These are phyloP conservation scores for Drosophila merina DNA, from an alignment of 2,888 invertebrate species.

Conservation along the genomic window DNA sequence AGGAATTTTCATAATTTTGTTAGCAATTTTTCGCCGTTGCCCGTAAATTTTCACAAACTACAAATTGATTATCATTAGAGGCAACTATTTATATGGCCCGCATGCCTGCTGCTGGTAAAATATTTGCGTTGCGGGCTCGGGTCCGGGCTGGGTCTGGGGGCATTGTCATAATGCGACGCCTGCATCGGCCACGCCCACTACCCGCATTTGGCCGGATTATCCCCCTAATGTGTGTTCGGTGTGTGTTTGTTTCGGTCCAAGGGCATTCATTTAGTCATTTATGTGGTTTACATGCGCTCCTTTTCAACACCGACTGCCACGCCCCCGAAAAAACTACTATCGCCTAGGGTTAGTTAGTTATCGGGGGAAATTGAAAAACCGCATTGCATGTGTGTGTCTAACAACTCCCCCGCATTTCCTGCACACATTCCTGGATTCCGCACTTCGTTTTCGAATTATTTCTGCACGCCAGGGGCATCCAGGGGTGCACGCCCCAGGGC, in stretches of 20 bases:
- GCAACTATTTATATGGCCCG: constrained; percentile 30
- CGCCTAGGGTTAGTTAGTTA: constrained; percentile 29
- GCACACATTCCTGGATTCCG: constrained; percentile 7
- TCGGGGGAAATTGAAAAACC: constrained; percentile 51
- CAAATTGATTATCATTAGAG: constrained; percentile 48
- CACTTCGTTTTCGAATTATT: constrained; percentile 35
- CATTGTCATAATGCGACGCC: constrained; percentile 48
- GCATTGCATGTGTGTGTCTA: constrained; percentile 41
- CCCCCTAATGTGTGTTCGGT: constrained; percentile 22
- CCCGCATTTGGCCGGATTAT: constrained; percentile 22
- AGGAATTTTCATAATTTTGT: constrained; percentile 18
- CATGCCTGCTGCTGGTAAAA: constrained; percentile 22
- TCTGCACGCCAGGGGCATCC: constrained; percentile 22
- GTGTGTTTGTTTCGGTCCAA: constrained; percentile 21
- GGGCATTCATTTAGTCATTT: constrained; percentile 57
- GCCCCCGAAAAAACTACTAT: not conserved
- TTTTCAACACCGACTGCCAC: constrained; percentile 5
- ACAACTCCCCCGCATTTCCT: constrained; percentile 10
- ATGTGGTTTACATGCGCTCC: constrained; percentile 35
- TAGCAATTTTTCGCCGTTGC: not conserved
- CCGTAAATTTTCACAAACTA: constrained; percentile 28
- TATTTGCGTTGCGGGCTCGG: constrained; percentile 24
- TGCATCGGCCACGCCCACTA: constrained; percentile 18
- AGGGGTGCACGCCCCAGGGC: constrained; percentile 13
- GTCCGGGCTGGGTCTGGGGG: constrained; percentile 7